Conservation (phyloP, 2,888 invertebrate genomes). For the Hyles lineata region DNA sequence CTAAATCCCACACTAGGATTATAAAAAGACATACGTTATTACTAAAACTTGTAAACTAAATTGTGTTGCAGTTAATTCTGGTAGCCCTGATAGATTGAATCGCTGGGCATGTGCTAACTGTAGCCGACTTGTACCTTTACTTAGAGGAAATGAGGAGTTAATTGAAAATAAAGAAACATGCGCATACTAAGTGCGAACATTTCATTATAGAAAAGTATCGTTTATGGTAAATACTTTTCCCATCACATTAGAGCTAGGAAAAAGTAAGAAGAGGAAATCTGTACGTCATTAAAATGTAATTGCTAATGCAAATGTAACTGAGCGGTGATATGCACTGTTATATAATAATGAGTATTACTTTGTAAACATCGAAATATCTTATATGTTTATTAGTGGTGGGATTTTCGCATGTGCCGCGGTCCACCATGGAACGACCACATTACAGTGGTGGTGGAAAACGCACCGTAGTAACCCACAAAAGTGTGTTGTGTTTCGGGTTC, state of each 20-base stretch:
- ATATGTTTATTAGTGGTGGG: neutral
- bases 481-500: no score
- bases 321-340: neutral
- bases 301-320: constrained; percentile 1
- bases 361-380: neutral
- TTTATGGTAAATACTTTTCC: constrained; percentile 18
- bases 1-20: no score
- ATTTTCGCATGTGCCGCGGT: no score
- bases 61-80: no score
- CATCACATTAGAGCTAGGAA: constrained; percentile 9
- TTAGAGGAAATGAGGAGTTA: neutral
- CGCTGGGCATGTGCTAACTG: no score
- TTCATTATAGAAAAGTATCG: constrained; percentile 18
- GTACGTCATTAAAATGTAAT: constrained; percentile 16
- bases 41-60: no score
- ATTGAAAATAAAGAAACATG: constrained; percentile 2
- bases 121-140: neutral
- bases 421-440: no score
- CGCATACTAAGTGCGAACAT: neutral
- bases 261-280: constrained; percentile 13
- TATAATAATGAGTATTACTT: neutral
- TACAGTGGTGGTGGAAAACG: no score
- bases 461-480: no score
- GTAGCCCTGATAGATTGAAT: no score
- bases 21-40: no score